Conservation (phyloP, 2,113 vertebrate species). For the Peucedramus taeniatus region DNA sequence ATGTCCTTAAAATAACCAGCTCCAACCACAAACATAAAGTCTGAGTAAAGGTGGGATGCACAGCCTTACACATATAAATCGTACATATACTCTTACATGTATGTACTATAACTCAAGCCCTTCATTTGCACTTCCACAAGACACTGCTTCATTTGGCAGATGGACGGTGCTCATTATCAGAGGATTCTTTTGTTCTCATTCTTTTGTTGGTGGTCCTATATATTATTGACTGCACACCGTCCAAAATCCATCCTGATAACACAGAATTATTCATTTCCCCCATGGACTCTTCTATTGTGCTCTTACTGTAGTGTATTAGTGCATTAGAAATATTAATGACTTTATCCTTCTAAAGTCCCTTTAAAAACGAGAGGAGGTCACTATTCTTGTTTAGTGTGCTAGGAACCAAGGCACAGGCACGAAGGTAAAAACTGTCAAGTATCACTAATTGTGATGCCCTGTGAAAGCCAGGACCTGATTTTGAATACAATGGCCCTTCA, state of each 20-base stretch:
- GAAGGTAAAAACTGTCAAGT: not conserved
- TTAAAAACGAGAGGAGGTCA: not conserved
- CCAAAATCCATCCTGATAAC: not conserved
- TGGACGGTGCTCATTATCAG: not conserved
- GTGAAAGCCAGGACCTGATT: not conserved
- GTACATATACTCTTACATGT: not conserved
- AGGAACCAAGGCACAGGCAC: not conserved
- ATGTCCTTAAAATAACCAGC: not conserved
- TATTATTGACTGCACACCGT: not conserved
- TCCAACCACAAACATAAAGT: not conserved
- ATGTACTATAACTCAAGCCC: not conserved
- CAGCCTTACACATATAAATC: not conserved
- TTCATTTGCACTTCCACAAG: not conserved
- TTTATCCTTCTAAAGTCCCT: not conserved
- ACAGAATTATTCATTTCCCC: slow-evolving; percentile 35
- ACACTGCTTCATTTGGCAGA: not conserved
- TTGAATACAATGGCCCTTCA: not conserved
- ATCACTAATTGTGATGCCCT: not conserved
- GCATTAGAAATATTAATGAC: slow-evolving; percentile 1
- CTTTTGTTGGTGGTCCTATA: slow-evolving; percentile 5
- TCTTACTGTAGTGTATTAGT: not conserved
- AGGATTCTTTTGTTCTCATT: not conserved
- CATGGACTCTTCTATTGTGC: not conserved
- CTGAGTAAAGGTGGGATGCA: not conserved
- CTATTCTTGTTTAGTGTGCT: not conserved